Conservation (phyloP, 1,140 invertebrate genomes). For the Achatina immaculata region DNA sequence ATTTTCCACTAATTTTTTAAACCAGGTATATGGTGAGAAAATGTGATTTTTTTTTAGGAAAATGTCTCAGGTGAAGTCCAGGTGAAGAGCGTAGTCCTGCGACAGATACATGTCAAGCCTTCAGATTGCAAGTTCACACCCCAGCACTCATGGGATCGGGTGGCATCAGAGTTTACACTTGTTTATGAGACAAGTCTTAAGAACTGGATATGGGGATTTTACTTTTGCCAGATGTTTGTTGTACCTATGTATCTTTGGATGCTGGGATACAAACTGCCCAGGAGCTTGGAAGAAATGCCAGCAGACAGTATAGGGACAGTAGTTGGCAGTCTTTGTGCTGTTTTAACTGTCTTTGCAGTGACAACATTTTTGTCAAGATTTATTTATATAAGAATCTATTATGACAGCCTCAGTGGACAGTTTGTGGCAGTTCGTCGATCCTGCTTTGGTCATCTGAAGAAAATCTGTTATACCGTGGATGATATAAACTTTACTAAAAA, state of each 20-base stretch:
- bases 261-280: background rate
- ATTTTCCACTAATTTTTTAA: too few relatives aligned
- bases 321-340: background rate
- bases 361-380: background rate
- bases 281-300: background rate
- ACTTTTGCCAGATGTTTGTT: background rate
- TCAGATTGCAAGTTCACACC: background rate
- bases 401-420: background rate
- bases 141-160: background rate
- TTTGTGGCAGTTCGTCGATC: constrained; percentile 18
- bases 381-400: constrained; percentile 14
- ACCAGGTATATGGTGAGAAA: background rate
- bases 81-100: too few relatives aligned
- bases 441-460: constrained; percentile 3
- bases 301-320: background rate
- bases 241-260: background rate
- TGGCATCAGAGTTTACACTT: background rate
- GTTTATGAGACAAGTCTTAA: constrained; percentile 12
- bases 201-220: constrained; percentile 6
- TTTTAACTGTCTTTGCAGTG: too few relatives aligned
- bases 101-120: background rate
- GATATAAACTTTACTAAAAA: background rate
- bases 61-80: too few relatives aligned
- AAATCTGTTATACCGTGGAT: background rate
- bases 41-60: background rate